Evolutionary conservation across 2,113 vertebrate species (phyloP).

Genomic region (Tupaia chinensis): DNA sequence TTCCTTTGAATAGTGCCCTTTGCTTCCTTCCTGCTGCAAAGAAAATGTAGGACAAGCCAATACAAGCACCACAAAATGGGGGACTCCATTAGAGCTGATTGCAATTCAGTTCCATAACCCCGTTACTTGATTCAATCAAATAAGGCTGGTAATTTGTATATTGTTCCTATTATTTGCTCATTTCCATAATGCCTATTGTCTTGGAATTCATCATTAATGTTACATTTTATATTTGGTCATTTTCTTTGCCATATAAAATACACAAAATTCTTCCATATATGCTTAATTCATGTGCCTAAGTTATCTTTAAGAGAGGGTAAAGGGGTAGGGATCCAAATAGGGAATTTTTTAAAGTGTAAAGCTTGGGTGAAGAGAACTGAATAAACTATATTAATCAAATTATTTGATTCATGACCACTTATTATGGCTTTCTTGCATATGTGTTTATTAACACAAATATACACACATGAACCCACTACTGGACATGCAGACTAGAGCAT

Average conservation of each 20-base stretch:
- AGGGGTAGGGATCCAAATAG: not conserved
- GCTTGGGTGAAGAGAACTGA: conserved; percentile 21
- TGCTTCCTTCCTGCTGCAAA: conserved; percentile 74
- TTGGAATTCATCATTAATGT: conserved; percentile 43
- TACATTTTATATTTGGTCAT: conserved; percentile 40
- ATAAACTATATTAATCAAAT: conserved; percentile 36
- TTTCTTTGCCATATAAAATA: not conserved
- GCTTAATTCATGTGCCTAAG: conserved; percentile 47
- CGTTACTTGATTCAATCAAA: conserved; percentile 35
- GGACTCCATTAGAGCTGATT: conserved; percentile 64
- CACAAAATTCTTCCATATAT: not conserved
- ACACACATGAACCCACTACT: not conserved
- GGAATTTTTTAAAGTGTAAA: not conserved
- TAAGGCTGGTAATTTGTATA: conserved; percentile 4
- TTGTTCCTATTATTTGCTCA: conserved; percentile 37
- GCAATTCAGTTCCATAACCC: conserved; percentile 57
- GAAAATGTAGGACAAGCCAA: conserved; percentile 81
- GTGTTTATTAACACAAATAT: not conserved
- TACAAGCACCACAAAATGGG: conserved; percentile 65
- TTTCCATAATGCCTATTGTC: conserved; percentile 21
- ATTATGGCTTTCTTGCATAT: conserved; percentile 22
- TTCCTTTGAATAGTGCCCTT: conserved; percentile 69
- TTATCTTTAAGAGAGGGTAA: conserved; percentile 1
- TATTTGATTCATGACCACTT: not conserved
- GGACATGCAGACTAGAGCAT: conserved; percentile 9